Evolutionary conservation across 2,888 invertebrate species (phyloP).

Genomic region (Protophormia terraenovae): DNA sequence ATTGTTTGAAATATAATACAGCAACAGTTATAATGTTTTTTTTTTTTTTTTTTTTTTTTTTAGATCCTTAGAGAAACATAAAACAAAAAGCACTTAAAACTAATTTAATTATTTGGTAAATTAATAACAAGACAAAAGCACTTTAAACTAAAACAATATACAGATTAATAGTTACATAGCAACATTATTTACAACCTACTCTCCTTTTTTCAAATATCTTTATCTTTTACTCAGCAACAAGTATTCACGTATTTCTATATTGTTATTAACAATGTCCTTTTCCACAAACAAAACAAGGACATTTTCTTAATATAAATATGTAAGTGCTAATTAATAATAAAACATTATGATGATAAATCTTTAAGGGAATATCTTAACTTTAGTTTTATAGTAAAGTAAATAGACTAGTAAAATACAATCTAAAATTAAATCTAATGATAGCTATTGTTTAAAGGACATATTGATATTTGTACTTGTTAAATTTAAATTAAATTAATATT

Average conservation of each 20-base stretch:
- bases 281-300: background rate
- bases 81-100: background rate
- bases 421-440: background rate
- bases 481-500: background rate
- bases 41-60: no score
- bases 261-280: no score
- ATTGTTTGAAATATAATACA: no score
- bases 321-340: slow-evolving; percentile 11
- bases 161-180: background rate
- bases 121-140: background rate
- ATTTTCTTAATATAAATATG: slow-evolving; percentile 4
- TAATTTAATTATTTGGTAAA: background rate
- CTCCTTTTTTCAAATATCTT: no score
- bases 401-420: background rate
- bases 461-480: background rate
- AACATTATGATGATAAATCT: slow-evolving; percentile 6
- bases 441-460: background rate
- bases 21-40: no score
- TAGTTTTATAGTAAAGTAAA: background rate
- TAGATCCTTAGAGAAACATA: no score
- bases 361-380: background rate
- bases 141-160: background rate
- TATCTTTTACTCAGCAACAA: no score
- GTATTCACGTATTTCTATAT: no score
- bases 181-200: no score